Base-by-base conservation (phyloP, 2,888 invertebrate species). In the Neoaliturus tenellus region DNA sequence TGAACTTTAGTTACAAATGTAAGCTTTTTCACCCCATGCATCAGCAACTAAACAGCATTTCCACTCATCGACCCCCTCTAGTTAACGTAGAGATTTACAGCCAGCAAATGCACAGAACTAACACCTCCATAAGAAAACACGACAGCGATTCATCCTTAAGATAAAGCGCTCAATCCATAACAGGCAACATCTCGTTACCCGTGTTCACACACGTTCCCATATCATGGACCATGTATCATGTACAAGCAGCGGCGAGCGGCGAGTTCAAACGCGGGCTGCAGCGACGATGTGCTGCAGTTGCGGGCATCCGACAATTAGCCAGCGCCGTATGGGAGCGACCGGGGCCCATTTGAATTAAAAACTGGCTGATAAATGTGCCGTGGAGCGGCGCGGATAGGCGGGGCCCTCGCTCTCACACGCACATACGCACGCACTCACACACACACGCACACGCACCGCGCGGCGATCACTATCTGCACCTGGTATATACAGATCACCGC, bases 311-410 rank as follows among this genome's bases (percentile, higher is more conserved):
- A 17, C 62, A 25, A 62, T 62, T 62, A 62, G 62, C 17, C 14
- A 6, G 25, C n/a, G 62, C 28, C 62, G 31, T 25, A 14, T 28
- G 23, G 28, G 28, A 62, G 28, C 25, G 62, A 62, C 51, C 51
- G 48, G 14, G 55, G 62, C 62, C n/a, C 31, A 62, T 62, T 62
- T 28, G 62, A 62, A 62, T 28, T 62, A 62, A 25, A 44, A 62
- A 62, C 62, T 62, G 10, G 62, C 28, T 62, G 62, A 62, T 62
- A n/a, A 62, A 62, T 62, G 62, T 62, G 55, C 17, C 17, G 51
- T 51, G 23, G 35, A 6, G 35, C 35, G 4, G 35, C 10, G 48
- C 14, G 48, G 51, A 5, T 20, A 28, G 62, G 62, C 62, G 62
- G 62, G 28, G 28, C 28, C 0, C 2, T 3, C 62, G 8, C 62